A percentile compares a stretch with the other conserved stretches of the same genome.
Conservation (phyloP, 2,113 vertebrate genomes). For the Natator depressus region DNA sequence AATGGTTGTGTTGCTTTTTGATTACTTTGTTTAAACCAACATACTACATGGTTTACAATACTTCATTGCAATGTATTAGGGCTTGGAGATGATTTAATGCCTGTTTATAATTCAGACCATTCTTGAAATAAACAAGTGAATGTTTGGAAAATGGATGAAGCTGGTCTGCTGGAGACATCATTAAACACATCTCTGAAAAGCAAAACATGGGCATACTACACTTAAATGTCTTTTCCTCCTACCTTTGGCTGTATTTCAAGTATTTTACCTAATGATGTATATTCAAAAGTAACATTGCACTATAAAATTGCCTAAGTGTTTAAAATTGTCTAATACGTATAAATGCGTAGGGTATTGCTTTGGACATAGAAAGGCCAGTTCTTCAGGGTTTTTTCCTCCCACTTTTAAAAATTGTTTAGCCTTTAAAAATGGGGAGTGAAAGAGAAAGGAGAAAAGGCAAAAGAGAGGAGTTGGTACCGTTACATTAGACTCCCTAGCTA, state of each 20-base stretch:
- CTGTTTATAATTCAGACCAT: slow-evolving; percentile 78
- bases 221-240: slow-evolving; percentile 69
- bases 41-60: slow-evolving; percentile 81
- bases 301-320: slow-evolving; percentile 44
- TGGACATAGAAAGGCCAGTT: neutral
- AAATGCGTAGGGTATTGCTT: neutral
- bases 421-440: slow-evolving; percentile 20
- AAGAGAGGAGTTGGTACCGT: slow-evolving; percentile 46
- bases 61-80: slow-evolving; percentile 77
- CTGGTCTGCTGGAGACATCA: slow-evolving; percentile 53
- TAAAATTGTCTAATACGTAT: neutral
- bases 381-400: neutral
- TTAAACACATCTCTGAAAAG: slow-evolving; percentile 67
- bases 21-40: slow-evolving; percentile 82
- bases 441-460: neutral
- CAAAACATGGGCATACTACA: slow-evolving; percentile 57
- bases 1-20: slow-evolving; percentile 78
- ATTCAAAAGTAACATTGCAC: slow-evolving; percentile 41
- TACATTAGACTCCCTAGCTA: slow-evolving; percentile 42
- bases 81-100: slow-evolving; percentile 75
- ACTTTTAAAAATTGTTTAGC: slow-evolving; percentile 43
- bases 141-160: slow-evolving; percentile 76
- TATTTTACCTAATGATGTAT: slow-evolving; percentile 47
- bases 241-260: slow-evolving; percentile 60
- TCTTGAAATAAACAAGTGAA: slow-evolving; percentile 79